Evolutionary conservation across 2,797 vertebrate species (phyloP).

Genomic region (Pterois miles): DNA sequence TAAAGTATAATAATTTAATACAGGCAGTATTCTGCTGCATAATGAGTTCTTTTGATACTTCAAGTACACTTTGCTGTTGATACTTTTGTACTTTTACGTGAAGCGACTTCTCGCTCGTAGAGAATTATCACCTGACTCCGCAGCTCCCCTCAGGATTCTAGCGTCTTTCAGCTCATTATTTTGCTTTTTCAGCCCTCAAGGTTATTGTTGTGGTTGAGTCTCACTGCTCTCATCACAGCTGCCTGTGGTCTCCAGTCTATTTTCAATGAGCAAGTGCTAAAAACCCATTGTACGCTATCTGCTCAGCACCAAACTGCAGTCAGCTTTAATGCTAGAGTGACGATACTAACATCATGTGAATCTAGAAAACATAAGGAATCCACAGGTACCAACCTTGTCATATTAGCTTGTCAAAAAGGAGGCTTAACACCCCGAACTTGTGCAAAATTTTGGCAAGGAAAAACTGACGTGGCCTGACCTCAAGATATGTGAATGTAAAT

Average conservation of each 20-base stretch:
- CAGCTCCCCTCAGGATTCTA: neutral
- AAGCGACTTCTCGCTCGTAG: neutral
- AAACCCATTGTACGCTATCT: neutral
- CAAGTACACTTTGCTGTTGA: neutral
- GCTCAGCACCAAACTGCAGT: neutral
- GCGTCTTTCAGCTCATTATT: neutral
- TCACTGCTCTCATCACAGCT: neutral
- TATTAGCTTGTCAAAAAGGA: too few species aligned
- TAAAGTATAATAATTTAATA: neutral
- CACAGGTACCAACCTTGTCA: too few species aligned
- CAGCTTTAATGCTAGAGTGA: too few species aligned
- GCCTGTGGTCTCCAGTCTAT: neutral
- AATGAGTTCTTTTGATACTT: neutral
- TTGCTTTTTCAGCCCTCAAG: neutral
- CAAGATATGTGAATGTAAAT: too few species aligned
- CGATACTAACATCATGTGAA: too few species aligned
- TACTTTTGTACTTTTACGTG: neutral
- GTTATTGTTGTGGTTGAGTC: neutral
- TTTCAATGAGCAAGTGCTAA: neutral
- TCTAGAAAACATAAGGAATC: rapidly evolving
- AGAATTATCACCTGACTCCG: neutral
- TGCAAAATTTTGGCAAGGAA: too few species aligned
- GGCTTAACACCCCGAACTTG: too few species aligned
- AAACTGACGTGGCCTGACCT: too few species aligned
- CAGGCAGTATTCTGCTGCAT: neutral